Evolutionary conservation across 1,140 invertebrate species (phyloP), one percentile per base, ranked within the genome.

Genomic region (Bradysia coprophila): DNA sequence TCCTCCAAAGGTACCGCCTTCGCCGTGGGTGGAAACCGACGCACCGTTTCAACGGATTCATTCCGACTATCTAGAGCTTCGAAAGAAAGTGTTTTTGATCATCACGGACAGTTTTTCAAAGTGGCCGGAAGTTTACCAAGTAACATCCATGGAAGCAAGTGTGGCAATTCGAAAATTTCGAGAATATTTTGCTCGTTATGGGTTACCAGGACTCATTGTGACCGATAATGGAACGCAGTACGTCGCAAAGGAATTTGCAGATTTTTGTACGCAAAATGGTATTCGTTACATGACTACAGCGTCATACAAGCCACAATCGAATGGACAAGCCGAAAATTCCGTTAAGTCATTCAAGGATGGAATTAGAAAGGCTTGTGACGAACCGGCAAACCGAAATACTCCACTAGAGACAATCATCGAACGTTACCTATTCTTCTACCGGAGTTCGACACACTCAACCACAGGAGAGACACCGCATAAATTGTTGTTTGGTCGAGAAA

Each of bases 31-130:
- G n/a, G n/a, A n/a, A n/a, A n/a, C n/a, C n/a, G n/a, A n/a, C n/a
- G n/a, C n/a, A n/a, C n/a, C n/a, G n/a, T n/a, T n/a, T n/a, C n/a
- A n/a, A 16, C 46, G 66, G 38, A 33, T 70, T 1, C 66, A 72
- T 45, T 50, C 64, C 0, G 70, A 70, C 47, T 69, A 64, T 49
- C 61, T 61, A 4, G 51, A 48, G 8, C 48, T 46, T 20, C 49
- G 50, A 33, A 22, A 45, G 34, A 13, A 53, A 37, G 39, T 48
- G 40, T 56, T 49, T 40, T 37, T 57, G 18, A 38, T 54, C 6
- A 15, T 56, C 4, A 43, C 56, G 2, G 53, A 57, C 45, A 51
- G 51, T 36, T 52, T 55, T 31, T 51, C 48, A n/a, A 57, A 57
- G 47, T 58, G 24, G 57, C 49, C 20, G 60, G 51, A 49, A 55